A percentile compares a stretch with the other conserved stretches of the same genome.
Conservation (phyloP, 2,888 invertebrate species). For the Aspidapion aeneum region DNA sequence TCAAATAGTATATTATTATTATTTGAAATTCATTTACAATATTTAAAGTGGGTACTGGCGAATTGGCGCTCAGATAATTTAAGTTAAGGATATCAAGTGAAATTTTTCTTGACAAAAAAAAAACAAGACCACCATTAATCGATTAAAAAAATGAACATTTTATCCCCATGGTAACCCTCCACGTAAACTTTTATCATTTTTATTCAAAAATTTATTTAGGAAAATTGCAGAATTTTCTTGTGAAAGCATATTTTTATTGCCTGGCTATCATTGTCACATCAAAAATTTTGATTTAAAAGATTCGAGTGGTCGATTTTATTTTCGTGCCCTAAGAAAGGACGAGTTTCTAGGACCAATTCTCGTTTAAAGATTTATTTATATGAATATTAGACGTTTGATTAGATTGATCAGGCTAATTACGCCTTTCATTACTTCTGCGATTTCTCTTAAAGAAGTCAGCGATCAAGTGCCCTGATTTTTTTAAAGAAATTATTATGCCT, state of each 20-base stretch:
- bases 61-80: slow-evolving; percentile 12
- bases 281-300: too few species aligned
- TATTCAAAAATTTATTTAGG: too few species aligned
- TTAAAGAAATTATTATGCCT: slow-evolving; percentile 11
- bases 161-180: not conserved
- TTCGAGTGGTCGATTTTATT: too few species aligned
- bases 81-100: not conserved
- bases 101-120: slow-evolving; percentile 15
- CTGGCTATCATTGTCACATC: too few species aligned
- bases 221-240: too few species aligned
- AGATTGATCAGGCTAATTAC: not conserved
- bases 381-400: too few species aligned
- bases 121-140: slow-evolving; percentile 27
- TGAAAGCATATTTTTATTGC: too few species aligned
- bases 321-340: not conserved
- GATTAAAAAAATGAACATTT: slow-evolving; percentile 19
- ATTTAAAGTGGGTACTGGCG: slow-evolving; percentile 14
- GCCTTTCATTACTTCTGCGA: slow-evolving; percentile 12
- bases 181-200: slow-evolving; percentile 1
- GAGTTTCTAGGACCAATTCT: not conserved
- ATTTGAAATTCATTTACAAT: too few species aligned
- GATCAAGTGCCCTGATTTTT: slow-evolving; percentile 19
- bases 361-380: slow-evolving; percentile 1
- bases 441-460: slow-evolving; percentile 18
- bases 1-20: slow-evolving; percentile 21